Base-by-base conservation (phyloP, 2,888 invertebrate species). In the Synanthedon tipuliformis region DNA sequence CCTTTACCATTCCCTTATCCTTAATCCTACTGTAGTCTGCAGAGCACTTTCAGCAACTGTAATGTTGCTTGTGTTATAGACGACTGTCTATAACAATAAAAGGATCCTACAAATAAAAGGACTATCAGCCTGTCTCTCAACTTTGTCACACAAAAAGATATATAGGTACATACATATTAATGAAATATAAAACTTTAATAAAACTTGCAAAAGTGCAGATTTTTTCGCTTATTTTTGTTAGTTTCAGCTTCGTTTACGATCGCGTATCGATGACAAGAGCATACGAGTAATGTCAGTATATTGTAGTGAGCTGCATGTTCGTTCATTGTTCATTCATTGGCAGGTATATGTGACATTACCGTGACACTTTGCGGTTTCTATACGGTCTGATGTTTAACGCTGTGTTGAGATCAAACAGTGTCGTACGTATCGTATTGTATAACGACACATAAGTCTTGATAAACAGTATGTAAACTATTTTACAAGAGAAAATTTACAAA, bases 311-410 rank as follows among this genome's bases (percentile, higher is more conserved):
- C 34, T 34, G 45, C 15, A 13, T 45, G 45, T 45, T 8, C 34
- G 45, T 45, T 45, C 45, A 53, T 55, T 55, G 51, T 51, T 55
- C 51, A 54, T 54, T 54, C 54, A 56, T 48, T 51, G 52, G 52
- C 34, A 34, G 34, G 34, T 34, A 34, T 34, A 34, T 34, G 34
- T 34, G 34, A 34, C 15, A 45, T 45, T 52, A 48, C 34, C 34
- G 15, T 40, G 50, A 13, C 49, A 18, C 48, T 48, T 12, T 55
- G 55, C 55, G 55, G 53, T 55, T 52, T 52, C 18, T 51, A 18
- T 45, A 45, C 45, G 15, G 45, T 45, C 4, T 45, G 45, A 45
- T 45, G 45, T 45, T 45, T 45, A 45, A 45, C 45, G 15, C 45
- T 45, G 45, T 45, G 45, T 45, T 15, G 45, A 45, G 45, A 45